Evolutionary conservation across 2,113 vertebrate genomes (phyloP).

Genomic region (Spermophilus dauricus): DNA sequence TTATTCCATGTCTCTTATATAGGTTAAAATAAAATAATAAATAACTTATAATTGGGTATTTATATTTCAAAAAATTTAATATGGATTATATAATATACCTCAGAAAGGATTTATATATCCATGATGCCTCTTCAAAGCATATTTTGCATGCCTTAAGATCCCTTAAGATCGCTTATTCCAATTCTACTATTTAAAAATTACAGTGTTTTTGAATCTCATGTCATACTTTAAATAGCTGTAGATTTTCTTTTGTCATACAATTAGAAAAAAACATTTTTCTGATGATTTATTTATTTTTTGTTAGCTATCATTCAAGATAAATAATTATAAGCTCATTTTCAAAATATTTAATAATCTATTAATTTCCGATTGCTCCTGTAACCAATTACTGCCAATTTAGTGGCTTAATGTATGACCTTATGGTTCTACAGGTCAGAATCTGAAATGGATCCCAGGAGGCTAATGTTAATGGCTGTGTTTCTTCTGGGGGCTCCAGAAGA

Average conservation of each 20-base stretch:
- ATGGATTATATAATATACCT: not conserved
- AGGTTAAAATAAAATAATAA: slow-evolving; percentile 14
- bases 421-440: not conserved
- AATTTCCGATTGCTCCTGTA: not conserved
- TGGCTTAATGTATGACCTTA: not conserved
- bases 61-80: not conserved
- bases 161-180: too few relatives aligned
- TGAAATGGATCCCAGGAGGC: not conserved
- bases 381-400: not conserved
- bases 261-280: slow-evolving; percentile 71
- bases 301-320: slow-evolving; percentile 64
- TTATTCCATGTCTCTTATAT: not conserved
- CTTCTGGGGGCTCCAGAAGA: not conserved
- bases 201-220: slow-evolving; percentile 21
- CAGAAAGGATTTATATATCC: slow-evolving; percentile 47
- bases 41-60: slow-evolving; percentile 18
- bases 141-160: slow-evolving; percentile 50
- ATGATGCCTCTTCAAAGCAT: not conserved
- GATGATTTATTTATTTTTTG: slow-evolving; percentile 57
- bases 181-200: slow-evolving; percentile 71
- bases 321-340: not conserved
- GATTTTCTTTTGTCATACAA: slow-evolving; percentile 58
- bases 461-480: not conserved
- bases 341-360: not conserved
- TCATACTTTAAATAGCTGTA: slow-evolving; percentile 36